phyloP scores from a whole-genome alignment of 2,113 vertebrate species.

The Chaetodon trifascialis region DNA sequence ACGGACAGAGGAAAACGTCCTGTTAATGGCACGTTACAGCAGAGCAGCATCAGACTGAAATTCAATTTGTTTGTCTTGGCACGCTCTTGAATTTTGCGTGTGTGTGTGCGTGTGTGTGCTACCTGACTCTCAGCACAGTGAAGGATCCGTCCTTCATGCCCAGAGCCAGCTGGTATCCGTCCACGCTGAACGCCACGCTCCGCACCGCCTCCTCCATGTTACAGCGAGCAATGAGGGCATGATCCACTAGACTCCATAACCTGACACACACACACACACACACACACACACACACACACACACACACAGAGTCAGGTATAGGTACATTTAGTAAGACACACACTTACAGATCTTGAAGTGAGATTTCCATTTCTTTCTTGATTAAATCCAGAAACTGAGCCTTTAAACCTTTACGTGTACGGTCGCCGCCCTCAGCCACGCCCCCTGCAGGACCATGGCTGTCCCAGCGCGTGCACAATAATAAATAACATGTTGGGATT shows the following conservation, averaged over 20 bases:
- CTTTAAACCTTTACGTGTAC: too few species aligned
- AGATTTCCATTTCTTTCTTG: too few species aligned
- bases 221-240: constrained; percentile 93
- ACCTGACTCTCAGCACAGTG: constrained; percentile 95
- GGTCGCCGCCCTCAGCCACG: too few species aligned
- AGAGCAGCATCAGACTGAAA: too few species aligned
- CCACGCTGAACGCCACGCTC: constrained; percentile 92
- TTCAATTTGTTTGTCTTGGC: not conserved
- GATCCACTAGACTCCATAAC: constrained; percentile 94
- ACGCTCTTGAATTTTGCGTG: not conserved
- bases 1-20: not conserved
- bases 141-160: constrained; percentile 99
- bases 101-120: not conserved
- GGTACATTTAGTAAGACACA: not conserved
- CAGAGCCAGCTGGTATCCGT: constrained; percentile 93
- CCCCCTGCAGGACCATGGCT: too few species aligned
- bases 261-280: constrained; percentile 73
- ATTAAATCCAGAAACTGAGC: too few species aligned
- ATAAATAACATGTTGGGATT: too few species aligned
- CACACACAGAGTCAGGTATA: not conserved
- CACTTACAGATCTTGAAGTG: not conserved
- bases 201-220: constrained; percentile 97
- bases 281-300: not conserved
- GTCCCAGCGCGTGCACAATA: too few species aligned
- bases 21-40: not conserved